Evolutionary conservation across 2,888 invertebrate genomes (phyloP).

Genomic region (Hypercompe scribonia): DNA sequence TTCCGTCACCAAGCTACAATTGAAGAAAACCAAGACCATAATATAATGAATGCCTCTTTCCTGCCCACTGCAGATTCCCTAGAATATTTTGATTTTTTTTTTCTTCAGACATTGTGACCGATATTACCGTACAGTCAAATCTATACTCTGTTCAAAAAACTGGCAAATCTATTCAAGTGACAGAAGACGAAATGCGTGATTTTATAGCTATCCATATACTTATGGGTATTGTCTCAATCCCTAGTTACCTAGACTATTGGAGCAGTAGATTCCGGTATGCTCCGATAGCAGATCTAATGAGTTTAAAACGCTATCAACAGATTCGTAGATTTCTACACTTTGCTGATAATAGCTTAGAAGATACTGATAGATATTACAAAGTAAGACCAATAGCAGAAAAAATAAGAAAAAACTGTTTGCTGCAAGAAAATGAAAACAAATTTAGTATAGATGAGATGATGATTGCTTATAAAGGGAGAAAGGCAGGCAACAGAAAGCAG

Average conservation of each 20-base stretch:
- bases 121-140: conserved; percentile 4
- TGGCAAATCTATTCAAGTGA: neutral
- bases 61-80: no score
- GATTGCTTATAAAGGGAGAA: conserved; percentile 60
- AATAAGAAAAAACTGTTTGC: conserved; percentile 27
- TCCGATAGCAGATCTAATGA: conserved; percentile 2
- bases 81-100: neutral
- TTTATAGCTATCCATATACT: conserved; percentile 2
- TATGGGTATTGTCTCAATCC: neutral
- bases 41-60: no score
- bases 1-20: no score
- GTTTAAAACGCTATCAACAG: conserved; percentile 1
- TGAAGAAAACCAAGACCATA: no score
- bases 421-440: conserved; percentile 40
- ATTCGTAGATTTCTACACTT: conserved; percentile 7
- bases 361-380: conserved; percentile 25
- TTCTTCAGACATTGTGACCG: neutral
- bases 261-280: no score
- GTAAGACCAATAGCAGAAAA: conserved; percentile 30
- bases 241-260: conserved; percentile 6
- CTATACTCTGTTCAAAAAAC: neutral
- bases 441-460: conserved; percentile 63
- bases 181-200: neutral
- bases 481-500: conserved; percentile 45
- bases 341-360: conserved; percentile 21